Evolutionary conservation across 1,140 invertebrate species (phyloP).

Genomic region (Anastrepha ludens): DNA sequence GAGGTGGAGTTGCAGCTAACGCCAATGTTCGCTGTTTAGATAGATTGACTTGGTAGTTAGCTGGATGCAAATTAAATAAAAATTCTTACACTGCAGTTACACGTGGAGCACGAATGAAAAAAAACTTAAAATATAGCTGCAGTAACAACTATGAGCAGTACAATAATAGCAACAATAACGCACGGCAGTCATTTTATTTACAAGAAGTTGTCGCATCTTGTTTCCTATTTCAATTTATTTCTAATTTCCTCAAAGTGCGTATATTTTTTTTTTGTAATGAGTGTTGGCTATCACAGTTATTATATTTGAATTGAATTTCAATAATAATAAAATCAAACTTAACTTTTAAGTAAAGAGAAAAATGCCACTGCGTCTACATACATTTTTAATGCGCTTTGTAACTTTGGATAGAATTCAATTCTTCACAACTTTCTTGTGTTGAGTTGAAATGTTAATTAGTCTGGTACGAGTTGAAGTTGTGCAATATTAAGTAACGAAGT

Average conservation of each 20-base stretch:
- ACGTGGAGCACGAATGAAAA: background rate
- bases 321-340: background rate
- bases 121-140: background rate
- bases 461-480: too few relatives aligned
- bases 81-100: background rate
- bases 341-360: background rate
- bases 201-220: background rate
- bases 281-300: background rate
- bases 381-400: too few relatives aligned
- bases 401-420: too few relatives aligned
- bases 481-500: too few relatives aligned
- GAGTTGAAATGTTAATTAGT: too few relatives aligned
- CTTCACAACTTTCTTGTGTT: too few relatives aligned
- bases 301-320: slow-evolving; percentile 18
- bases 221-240: background rate
- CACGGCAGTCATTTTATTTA: background rate
- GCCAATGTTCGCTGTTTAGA: background rate
- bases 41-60: slow-evolving; percentile 12
- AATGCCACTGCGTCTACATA: background rate
- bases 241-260: background rate
- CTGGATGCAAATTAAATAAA: slow-evolving; percentile 37
- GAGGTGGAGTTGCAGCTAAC: background rate
- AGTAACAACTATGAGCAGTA: slow-evolving; percentile 19
- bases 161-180: background rate
- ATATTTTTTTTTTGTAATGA: background rate